A percentile compares a stretch with the other conserved stretches of the same genome.
phyloP scores from a whole-genome alignment of 2,797 vertebrate species.

The Lagocephalus sceleratus region DNA sequence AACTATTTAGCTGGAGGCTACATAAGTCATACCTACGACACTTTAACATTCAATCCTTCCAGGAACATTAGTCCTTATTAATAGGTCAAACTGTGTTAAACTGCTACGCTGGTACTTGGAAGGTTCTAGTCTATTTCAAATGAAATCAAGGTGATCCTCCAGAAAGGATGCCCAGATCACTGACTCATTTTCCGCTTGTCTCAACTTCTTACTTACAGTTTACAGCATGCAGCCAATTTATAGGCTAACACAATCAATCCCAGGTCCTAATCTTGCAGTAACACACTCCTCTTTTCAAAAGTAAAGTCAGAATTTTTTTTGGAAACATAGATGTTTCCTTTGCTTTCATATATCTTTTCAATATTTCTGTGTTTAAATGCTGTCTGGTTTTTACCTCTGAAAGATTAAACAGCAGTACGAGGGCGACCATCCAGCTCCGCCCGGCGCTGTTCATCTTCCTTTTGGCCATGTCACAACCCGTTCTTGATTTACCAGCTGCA shows the following conservation, averaged over 20 bases:
- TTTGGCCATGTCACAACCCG: slow-evolving; percentile 38
- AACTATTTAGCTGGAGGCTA: neutral
- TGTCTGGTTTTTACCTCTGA: slow-evolving; percentile 65
- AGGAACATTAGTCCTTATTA: too few species aligned
- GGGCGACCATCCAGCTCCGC: slow-evolving; percentile 52
- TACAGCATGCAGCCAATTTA: neutral
- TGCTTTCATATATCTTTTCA: neutral
- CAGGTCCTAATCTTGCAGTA: too few species aligned
- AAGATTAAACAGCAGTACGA: slow-evolving; percentile 71
- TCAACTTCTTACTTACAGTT: neutral
- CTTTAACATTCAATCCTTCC: too few species aligned
- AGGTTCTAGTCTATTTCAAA: neutral
- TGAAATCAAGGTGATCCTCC: neutral
- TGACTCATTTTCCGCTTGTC: neutral
- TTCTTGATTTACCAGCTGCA: slow-evolving; percentile 50
- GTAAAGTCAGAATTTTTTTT: too few species aligned
- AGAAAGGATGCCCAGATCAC: neutral
- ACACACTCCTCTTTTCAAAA: too few species aligned
- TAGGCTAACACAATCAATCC: neutral
- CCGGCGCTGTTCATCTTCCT: slow-evolving; percentile 63
- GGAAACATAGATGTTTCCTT: too few species aligned
- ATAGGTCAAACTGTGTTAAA: too few species aligned
- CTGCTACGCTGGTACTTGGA: too few species aligned
- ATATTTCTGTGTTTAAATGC: neutral
- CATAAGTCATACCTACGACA: neutral